These are phyloP conservation scores for Drosophila pruinosa DNA, from an alignment of 1,140 invertebrate genomes.

Conservation along the genomic window DNA sequence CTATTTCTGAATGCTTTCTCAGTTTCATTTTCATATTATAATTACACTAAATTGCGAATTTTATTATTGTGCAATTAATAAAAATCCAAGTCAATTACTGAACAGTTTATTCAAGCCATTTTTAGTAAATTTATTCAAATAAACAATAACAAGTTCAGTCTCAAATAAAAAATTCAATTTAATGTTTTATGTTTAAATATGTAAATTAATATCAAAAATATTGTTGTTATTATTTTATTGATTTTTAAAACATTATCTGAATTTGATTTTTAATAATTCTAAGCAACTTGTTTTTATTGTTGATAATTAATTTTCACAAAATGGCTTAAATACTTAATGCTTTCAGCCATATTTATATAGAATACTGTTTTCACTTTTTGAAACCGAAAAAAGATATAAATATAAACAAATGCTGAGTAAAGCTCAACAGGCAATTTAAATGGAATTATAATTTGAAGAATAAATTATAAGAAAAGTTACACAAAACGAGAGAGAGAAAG, in stretches of 20 bases:
- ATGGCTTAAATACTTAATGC: not conserved
- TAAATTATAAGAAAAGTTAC: conserved; percentile 9
- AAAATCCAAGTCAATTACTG: no score
- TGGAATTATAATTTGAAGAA: conserved; percentile 9
- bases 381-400: conserved; percentile 2
- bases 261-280: not conserved
- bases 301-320: not conserved
- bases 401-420: not conserved
- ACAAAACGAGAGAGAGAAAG: not conserved
- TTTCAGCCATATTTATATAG: not conserved
- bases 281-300: not conserved
- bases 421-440: conserved; percentile 22
- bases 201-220: no score
- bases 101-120: no score
- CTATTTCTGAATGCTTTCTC: not conserved
- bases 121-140: no score
- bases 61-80: no score
- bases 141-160: no score
- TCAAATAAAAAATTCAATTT: no score
- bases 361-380: not conserved
- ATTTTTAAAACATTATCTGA: not conserved
- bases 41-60: no score
- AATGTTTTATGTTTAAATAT: no score
- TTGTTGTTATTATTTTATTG: no score
- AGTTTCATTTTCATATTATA: not conserved